Evolutionary conservation across 1,140 invertebrate genomes (phyloP), one percentile per base, ranked within the genome.

Genomic region (Aporrectodea caliginosa): DNA sequence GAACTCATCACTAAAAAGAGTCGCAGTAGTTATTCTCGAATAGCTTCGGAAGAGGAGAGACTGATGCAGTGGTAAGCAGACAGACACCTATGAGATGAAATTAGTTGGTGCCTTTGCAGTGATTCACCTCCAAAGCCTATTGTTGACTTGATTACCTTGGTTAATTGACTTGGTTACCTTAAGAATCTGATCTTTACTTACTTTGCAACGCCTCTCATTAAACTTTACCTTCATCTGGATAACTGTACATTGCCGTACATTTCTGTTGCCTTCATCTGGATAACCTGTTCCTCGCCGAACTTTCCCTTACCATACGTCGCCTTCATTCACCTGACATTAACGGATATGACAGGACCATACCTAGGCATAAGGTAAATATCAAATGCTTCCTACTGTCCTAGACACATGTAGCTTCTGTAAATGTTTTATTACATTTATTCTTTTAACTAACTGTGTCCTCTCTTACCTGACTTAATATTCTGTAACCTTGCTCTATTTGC

Each of bases 11-110:
- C 88, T 96, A 33, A 92, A 92, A 74, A 84, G 84, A 83, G 93
- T 92, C n/a, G 90, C 90, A 71, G 91, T 92, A 35, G 87, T 90
- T 31, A 91, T 91, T 31, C 90, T 89, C 68, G 75, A 27, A 34
- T 81, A 29, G 69, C 34, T n/a, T 81, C 80, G 30, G 75, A 76
- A 84, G 94, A 95, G 85, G 94, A 96, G 84, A 89, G 92, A 76
- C 92, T 95, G 85, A 88, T 96, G 80, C 94, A 96, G 89, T 93
- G 93, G 95, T 96, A 85, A 78, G 79, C 34, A 1, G 69, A 43
- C 22, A 29, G 22, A 73, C 35, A 74, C 31, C 0, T 30, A 73
- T 78, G 22, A 43, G 31, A n/a, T 69, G 29, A 31, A 1, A 72
- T 14, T 74, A n/a, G 1, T 16, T 16, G n/a, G 14, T 30, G 32